A percentile compares a stretch with the other conserved stretches of the same genome.
phyloP scores from a whole-genome alignment of 2,888 invertebrate genomes.

The Nymphalis urticae region DNA sequence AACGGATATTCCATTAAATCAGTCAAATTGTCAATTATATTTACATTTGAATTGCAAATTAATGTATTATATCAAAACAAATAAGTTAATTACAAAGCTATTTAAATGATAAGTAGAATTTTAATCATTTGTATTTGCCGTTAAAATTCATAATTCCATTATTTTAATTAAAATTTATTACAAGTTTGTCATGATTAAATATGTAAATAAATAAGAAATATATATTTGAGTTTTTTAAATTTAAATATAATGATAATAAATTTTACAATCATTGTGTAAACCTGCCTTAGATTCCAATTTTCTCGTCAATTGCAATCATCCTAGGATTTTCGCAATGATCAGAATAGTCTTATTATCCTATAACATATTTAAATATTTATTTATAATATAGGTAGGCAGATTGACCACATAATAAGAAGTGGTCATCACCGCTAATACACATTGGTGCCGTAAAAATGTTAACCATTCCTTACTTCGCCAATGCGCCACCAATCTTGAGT shows the following conservation, averaged over 20 bases:
- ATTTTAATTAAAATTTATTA: constrained; percentile 3
- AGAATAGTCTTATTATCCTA: too few species aligned
- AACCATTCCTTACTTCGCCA: too few species aligned
- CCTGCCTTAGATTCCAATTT: too few species aligned
- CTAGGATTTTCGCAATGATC: too few species aligned
- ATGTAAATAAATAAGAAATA: neutral
- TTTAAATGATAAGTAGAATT: constrained; percentile 6
- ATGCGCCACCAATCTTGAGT: too few species aligned
- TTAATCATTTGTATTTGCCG: constrained; percentile 1
- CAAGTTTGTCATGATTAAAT: neutral
- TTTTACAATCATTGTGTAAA: too few species aligned
- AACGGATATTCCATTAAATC: neutral
- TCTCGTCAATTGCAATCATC: too few species aligned
- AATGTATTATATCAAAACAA: neutral
- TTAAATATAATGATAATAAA: neutral
- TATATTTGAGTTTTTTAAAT: neutral
- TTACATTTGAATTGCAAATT: constrained; percentile 3
- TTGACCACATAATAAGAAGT: too few species aligned
- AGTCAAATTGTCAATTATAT: neutral
- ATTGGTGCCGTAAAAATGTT: too few species aligned
- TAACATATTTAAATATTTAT: too few species aligned
- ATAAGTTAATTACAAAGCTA: constrained; percentile 5
- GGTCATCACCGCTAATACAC: too few species aligned
- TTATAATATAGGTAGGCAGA: too few species aligned
- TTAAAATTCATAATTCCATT: neutral